These are phyloP conservation scores for Prorops nasuta DNA, from an alignment of 1,140 invertebrate species.

Conservation along the genomic window DNA sequence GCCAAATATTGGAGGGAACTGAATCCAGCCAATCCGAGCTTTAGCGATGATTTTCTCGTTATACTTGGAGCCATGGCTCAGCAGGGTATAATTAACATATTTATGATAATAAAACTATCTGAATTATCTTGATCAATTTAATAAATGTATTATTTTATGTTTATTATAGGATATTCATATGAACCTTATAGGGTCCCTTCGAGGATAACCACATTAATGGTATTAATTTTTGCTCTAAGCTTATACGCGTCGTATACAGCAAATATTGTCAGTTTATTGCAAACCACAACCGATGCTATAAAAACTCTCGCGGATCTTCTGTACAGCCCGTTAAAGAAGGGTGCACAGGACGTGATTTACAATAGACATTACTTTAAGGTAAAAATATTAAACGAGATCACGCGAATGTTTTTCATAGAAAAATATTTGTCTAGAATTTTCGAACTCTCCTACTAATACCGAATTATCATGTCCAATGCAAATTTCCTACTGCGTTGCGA, in stretches of 20 bases:
- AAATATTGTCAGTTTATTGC: slow-evolving; percentile 66
- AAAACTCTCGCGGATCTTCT: slow-evolving; percentile 60
- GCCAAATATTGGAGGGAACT: slow-evolving; percentile 9
- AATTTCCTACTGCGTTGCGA: too few relatives aligned
- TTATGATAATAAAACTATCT: too few relatives aligned
- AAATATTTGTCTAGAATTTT: slow-evolving; percentile 22
- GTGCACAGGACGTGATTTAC: slow-evolving; percentile 62
- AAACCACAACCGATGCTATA: slow-evolving; percentile 63
- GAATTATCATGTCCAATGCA: too few relatives aligned
- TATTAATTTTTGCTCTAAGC: slow-evolving; percentile 33
- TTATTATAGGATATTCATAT: slow-evolving; percentile 31
- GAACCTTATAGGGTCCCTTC: slow-evolving; percentile 32
- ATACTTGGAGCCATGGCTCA: slow-evolving; percentile 37
- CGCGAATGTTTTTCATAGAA: background rate
- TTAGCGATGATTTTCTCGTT: slow-evolving; percentile 38
- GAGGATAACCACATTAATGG: slow-evolving; percentile 38
- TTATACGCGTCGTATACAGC: slow-evolving; percentile 66
- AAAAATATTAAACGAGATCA: slow-evolving; percentile 15
- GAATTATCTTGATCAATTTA: background rate
- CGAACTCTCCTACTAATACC: too few relatives aligned
- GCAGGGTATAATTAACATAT: too few relatives aligned
- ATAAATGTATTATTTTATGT: background rate
- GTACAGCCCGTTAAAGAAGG: slow-evolving; percentile 61
- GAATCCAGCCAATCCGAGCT: slow-evolving; percentile 18
- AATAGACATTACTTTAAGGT: slow-evolving; percentile 67